Percentiles rank a stretch among this genome's conserved stretches.
phyloP scores from a whole-genome alignment of 2,888 invertebrate species.

The Lithodes maja region DNA sequence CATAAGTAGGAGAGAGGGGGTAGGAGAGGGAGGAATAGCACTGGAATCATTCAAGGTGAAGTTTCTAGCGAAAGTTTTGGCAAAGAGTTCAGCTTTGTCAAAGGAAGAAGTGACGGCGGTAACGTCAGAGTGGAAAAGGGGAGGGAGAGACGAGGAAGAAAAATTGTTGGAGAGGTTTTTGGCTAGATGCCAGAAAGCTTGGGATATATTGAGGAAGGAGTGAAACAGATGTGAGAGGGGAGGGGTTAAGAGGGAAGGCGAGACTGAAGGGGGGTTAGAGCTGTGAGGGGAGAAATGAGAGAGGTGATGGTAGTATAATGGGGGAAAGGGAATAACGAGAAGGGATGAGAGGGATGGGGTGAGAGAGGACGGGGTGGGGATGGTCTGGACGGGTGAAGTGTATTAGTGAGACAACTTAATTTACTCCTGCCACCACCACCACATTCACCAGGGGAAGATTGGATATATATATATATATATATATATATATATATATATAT shows the following conservation, averaged over 20 bases:
- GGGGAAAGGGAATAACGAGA: not conserved
- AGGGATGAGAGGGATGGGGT: not conserved
- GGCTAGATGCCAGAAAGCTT: too few relatives aligned
- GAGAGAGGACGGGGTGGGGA: not conserved
- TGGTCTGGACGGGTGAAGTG: not conserved
- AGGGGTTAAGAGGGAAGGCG: not conserved
- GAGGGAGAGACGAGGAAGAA: too few relatives aligned
- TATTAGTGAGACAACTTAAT: constrained; percentile 1
- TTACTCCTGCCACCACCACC: not conserved
- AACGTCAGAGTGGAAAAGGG: too few relatives aligned
- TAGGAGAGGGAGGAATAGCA: too few relatives aligned
- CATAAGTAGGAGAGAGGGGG: too few relatives aligned
- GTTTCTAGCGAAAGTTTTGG: too few relatives aligned
- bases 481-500: not conserved
- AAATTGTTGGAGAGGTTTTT: too few relatives aligned
- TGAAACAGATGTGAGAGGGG: not conserved
- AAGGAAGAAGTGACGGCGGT: too few relatives aligned
- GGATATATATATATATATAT: not conserved
- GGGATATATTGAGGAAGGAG: too few relatives aligned
- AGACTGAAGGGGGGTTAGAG: not conserved
- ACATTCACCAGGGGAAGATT: not conserved
- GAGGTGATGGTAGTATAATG: not conserved
- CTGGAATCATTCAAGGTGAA: too few relatives aligned
- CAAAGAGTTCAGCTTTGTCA: too few relatives aligned
- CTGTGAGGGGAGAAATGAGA: not conserved